Evolutionary conservation across 2,113 vertebrate species (phyloP).

Genomic region (Aspidoscelis tigris): DNA sequence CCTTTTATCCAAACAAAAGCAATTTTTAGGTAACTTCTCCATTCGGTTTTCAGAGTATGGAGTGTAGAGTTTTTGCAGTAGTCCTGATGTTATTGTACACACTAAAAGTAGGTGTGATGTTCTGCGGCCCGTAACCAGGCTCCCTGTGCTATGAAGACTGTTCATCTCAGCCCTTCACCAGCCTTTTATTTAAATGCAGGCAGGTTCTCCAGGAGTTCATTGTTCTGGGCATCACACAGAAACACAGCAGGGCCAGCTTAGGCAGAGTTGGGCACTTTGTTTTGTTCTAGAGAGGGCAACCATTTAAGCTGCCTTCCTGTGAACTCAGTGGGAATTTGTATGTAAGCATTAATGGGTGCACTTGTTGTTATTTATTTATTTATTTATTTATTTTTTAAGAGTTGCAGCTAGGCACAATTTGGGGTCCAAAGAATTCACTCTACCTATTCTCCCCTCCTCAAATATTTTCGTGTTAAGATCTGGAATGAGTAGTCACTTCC

Average conservation of each 20-base stretch:
- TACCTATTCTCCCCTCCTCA: neutral
- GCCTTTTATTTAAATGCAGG: neutral
- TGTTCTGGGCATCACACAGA: rapidly evolving
- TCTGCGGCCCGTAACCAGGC: neutral
- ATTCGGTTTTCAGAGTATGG: neutral
- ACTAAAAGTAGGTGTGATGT: neutral
- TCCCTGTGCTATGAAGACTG: neutral
- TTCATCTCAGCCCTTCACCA: slow-evolving; percentile 1
- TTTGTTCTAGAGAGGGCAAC: neutral
- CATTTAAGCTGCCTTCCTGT: neutral
- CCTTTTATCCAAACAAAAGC: slow-evolving; percentile 10
- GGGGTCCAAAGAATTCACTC: slow-evolving; percentile 5
- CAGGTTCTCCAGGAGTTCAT: neutral
- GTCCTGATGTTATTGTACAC: rapidly evolving
- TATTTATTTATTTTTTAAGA: rapidly evolving
- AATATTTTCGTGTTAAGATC: neutral
- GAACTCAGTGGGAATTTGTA: neutral
- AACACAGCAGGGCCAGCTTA: neutral
- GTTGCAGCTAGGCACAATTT: rapidly evolving
- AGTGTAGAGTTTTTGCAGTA: neutral
- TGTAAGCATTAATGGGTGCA: neutral
- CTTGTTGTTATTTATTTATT: no score
- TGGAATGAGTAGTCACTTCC: neutral
- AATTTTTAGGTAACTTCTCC: neutral
- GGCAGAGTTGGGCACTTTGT: neutral